Base-by-base conservation (phyloP, 2,888 invertebrate genomes). In the Aelia acuminata region DNA sequence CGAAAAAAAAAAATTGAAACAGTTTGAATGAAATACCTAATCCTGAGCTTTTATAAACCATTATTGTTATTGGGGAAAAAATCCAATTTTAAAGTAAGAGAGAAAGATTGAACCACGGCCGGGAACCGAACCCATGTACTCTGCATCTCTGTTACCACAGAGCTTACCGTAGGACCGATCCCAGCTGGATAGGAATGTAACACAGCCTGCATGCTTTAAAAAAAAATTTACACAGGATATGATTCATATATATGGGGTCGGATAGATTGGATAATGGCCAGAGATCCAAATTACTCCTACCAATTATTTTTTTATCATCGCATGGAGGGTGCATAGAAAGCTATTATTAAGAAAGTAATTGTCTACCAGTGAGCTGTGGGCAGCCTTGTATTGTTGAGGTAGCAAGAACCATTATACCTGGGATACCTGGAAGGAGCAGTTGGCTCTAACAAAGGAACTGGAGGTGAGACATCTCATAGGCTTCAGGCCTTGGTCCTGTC, bases 381-480 rank as follows among this genome's bases (percentile, higher is more conserved):
- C 13, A 63, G 63, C 63, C 63, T 70, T 70, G 63, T 20, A 18
- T 18, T 35, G 63, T 20, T 8, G 31, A 70, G 63, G 26, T n/a
- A n/a, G n/a, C n/a, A n/a, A n/a, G n/a, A n/a, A n/a, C n/a, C 35
- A 70, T 70, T 70, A 70, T 70, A 70, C 63, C 63, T 70, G 31
- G 11, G 0, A 7, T 80, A 43, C 43, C 80, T 80, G 39, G 80
- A 80, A 47, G 43, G n/a, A n/a, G 80, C 8, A n/a, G 3, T n/a
- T 2, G 20, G n/a, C n/a, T n/a, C n/a, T 31, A 75, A 75, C 75
- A 75, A 75, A 75, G 75, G 70, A 0, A 7, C 39, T 18, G 43
- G 80, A 80, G 80, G 22, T 47, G 80, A 80, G 80, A 10, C 80
- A 80, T 80, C 80, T 80, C n/a, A n/a, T n/a, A n/a, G 80, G 43